Evolutionary conservation across 2,797 vertebrate species (phyloP).

Genomic region (Bradypodion ventrale): DNA sequence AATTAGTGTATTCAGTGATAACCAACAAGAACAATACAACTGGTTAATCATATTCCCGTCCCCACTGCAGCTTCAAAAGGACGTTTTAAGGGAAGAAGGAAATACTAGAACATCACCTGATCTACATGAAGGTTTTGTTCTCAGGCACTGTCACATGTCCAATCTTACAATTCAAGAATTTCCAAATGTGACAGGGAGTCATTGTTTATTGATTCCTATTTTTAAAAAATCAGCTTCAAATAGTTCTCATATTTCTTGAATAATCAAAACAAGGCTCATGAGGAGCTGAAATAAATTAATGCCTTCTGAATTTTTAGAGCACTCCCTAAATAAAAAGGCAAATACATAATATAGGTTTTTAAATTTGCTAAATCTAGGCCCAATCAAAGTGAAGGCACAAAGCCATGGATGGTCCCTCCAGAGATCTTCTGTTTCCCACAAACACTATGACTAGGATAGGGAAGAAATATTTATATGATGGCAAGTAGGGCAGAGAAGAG

Average conservation of each 20-base stretch:
- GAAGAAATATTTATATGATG: neutral
- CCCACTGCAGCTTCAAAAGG: no score
- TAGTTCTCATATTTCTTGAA: no score
- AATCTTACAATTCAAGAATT: neutral
- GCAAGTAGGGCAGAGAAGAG: neutral
- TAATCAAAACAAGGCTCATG: neutral
- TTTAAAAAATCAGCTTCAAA: no score
- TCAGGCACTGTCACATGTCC: neutral
- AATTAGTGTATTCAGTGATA: neutral
- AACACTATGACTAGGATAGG: neutral
- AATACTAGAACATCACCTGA: no score
- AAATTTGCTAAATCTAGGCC: neutral
- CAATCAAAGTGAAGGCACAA: neutral
- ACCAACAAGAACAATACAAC: neutral
- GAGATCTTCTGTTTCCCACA: neutral
- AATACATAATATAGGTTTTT: neutral
- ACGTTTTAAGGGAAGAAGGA: no score
- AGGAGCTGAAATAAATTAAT: neutral
- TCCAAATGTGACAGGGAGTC: neutral
- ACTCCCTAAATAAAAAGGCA: neutral
- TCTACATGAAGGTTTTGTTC: fast-evolving
- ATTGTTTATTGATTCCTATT: neutral
- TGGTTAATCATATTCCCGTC: neutral
- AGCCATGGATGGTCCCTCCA: neutral
- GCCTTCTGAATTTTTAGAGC: neutral